Evolutionary conservation across 1,140 invertebrate species (phyloP).

Genomic region (Zaprionus inermis): DNA sequence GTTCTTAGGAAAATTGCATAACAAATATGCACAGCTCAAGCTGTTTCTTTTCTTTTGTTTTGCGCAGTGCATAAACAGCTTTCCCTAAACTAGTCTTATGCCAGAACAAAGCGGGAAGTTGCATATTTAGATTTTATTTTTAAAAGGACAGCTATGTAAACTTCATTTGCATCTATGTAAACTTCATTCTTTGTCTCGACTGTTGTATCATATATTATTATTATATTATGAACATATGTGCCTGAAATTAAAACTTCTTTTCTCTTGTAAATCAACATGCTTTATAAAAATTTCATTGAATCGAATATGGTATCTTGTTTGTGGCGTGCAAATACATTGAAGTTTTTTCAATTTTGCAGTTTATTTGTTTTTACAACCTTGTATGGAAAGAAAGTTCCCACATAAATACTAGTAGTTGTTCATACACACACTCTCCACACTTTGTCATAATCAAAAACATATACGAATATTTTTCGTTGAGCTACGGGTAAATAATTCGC

Average conservation of each 20-base stretch:
- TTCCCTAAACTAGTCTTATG: not conserved
- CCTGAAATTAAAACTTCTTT: no score
- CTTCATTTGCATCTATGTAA: not conserved
- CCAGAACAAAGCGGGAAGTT: not conserved
- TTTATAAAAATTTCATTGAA: not conserved
- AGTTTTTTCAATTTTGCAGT: not conserved
- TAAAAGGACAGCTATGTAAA: not conserved
- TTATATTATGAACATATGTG: no score
- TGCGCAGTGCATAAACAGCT: not conserved
- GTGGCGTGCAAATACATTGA: no score
- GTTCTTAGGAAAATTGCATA: conserved; percentile 16
- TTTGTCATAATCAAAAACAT: conserved; percentile 6
- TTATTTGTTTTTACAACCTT: not conserved
- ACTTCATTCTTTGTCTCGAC: no score
- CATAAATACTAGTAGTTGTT: not conserved
- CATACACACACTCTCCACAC: not conserved
- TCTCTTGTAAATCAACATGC: not conserved
- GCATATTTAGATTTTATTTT: not conserved
- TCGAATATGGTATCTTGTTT: not conserved
- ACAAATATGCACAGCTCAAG: not conserved
- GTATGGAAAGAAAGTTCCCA: not conserved
- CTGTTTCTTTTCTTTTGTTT: not conserved
- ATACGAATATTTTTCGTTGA: not conserved
- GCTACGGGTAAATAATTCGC: not conserved
- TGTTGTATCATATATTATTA: no score